phyloP scores from a whole-genome alignment of 2,113 vertebrate genomes.

The Scopus umbretta region DNA sequence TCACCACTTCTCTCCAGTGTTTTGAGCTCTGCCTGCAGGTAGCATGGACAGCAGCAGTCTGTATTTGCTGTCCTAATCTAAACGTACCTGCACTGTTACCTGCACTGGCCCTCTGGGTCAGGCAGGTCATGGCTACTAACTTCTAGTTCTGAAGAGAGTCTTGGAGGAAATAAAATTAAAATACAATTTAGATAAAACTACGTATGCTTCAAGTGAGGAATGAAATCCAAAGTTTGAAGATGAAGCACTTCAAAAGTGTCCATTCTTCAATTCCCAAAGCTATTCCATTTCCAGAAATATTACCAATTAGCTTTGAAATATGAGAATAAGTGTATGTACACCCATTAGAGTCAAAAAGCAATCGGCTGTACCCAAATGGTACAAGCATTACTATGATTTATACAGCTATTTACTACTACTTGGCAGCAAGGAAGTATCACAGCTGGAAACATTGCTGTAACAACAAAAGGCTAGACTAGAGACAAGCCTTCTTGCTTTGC shows the following conservation, averaged over 20 bases:
- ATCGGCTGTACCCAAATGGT: background rate
- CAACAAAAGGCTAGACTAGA: background rate
- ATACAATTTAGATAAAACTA: background rate
- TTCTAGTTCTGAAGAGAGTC: background rate
- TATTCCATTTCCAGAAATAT: background rate
- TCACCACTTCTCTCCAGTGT: background rate
- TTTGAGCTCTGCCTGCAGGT: background rate
- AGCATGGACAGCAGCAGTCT: background rate
- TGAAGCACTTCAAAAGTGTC: background rate
- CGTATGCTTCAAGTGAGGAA: background rate
- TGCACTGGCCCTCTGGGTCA: background rate
- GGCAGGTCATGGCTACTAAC: background rate
- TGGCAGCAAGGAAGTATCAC: constrained; percentile 26
- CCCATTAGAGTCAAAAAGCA: background rate
- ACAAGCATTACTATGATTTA: constrained; percentile 21
- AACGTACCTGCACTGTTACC: background rate
- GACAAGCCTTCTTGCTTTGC: background rate
- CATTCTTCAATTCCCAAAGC: background rate
- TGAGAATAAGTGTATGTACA: background rate
- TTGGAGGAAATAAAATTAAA: background rate
- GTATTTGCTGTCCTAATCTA: background rate
- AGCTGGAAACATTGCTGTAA: constrained; percentile 10
- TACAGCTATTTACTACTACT: constrained; percentile 19
- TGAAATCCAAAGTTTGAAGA: background rate
- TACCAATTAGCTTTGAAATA: constrained; percentile 6